Percentiles rank a stretch among this genome's conserved stretches.
Conservation (phyloP, 2,888 invertebrate genomes). For the Neria commutata region DNA sequence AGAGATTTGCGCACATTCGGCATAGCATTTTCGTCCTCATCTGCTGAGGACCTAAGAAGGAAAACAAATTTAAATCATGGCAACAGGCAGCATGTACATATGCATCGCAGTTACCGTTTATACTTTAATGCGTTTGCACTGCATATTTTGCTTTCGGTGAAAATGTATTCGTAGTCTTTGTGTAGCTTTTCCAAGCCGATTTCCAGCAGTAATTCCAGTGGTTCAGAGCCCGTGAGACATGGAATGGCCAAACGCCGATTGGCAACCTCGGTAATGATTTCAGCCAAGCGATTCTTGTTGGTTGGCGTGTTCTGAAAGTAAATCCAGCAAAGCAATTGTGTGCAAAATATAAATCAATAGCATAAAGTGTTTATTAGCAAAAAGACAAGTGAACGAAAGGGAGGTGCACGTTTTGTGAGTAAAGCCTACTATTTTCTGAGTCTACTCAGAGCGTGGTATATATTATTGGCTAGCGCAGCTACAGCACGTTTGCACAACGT, state of each 20-base stretch:
- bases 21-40: conserved; percentile 30
- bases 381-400: no score
- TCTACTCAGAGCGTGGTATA: no score
- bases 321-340: no score
- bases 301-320: conserved; percentile 58
- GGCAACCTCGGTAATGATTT: conserved; percentile 59
- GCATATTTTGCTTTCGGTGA: conserved; percentile 58
- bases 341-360: conserved; percentile 6
- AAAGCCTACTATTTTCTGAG: no score
- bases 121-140: conserved; percentile 46
- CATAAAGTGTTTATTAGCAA: no score
- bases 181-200: conserved; percentile 60
- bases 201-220: conserved; percentile 60
- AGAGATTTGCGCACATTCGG: conserved; percentile 57
- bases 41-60: conserved; percentile 18
- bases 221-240: conserved; percentile 57
- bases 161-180: conserved; percentile 61
- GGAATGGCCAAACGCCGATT: conserved; percentile 61
- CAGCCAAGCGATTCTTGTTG: conserved; percentile 59
- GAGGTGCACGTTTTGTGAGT: no score
- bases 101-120: conserved; percentile 30
- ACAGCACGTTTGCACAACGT: no score
- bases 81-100: background rate
- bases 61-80: conserved; percentile 13
- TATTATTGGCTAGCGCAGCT: no score